These are phyloP conservation scores for Eueremaeus valkanovi DNA, from an alignment of 2,888 invertebrate genomes.

Conservation along the genomic window DNA sequence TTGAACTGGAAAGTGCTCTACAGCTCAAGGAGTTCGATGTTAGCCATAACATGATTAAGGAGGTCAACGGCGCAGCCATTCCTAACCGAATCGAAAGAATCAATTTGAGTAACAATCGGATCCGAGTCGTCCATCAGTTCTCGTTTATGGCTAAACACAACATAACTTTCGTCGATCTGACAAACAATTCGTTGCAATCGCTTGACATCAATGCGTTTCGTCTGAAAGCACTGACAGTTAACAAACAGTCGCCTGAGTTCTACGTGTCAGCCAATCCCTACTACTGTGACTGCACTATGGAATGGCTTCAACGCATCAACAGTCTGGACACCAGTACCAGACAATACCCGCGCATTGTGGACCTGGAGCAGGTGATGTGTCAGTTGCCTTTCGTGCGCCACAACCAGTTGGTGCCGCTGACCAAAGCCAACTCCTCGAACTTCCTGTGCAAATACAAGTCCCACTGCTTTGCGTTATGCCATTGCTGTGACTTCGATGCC, in stretches of 20 bases:
- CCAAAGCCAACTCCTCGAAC: constrained; percentile 71
- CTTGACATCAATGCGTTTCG: constrained; percentile 83
- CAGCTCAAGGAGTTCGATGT: constrained; percentile 77
- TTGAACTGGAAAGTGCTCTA: constrained; percentile 73
- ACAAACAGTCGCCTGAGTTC: constrained; percentile 66
- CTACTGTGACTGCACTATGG: constrained; percentile 84
- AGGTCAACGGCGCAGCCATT: constrained; percentile 70
- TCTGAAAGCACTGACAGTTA: constrained; percentile 59
- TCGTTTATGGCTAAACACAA: constrained; percentile 83
- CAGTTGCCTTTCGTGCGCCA: constrained; percentile 69
- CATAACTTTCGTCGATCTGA: constrained; percentile 82
- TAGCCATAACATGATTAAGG: constrained; percentile 81
- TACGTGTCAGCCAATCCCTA: constrained; percentile 80
- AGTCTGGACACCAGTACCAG: constrained; percentile 63
- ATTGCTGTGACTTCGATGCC: constrained; percentile 85
- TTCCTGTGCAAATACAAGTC: constrained; percentile 78
- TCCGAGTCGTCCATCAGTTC: constrained; percentile 76
- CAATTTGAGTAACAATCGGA: constrained; percentile 84
- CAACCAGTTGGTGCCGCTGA: constrained; percentile 10
- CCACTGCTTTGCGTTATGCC: constrained; percentile 79
- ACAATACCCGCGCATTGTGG: constrained; percentile 75
- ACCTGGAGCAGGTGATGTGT: constrained; percentile 76
- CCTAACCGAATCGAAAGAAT: constrained; percentile 79
- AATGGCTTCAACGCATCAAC: constrained; percentile 80
- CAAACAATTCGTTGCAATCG: constrained; percentile 83